Percentiles rank a stretch among this genome's conserved stretches.
phyloP scores from a whole-genome alignment of 2,113 vertebrate genomes.

The Peromyscus maniculatus region DNA sequence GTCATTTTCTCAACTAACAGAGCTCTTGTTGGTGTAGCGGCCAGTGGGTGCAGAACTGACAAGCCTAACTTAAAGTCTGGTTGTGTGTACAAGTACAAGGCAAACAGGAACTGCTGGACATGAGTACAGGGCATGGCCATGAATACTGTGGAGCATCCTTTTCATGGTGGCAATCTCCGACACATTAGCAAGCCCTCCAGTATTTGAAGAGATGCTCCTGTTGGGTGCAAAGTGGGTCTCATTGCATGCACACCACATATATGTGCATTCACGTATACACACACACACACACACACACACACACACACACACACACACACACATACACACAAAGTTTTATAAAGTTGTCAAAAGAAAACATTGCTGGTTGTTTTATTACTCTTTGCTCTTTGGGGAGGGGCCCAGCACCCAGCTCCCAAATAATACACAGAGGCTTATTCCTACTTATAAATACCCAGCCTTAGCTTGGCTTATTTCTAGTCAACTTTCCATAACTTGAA shows the following conservation, averaged over 20 bases:
- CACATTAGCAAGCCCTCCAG: slow-evolving; percentile 98
- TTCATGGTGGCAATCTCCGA: slow-evolving; percentile 99
- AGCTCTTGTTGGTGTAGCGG: slow-evolving; percentile 97
- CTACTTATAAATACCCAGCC: no score
- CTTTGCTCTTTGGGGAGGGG: no score
- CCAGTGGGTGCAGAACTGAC: slow-evolving; percentile 97
- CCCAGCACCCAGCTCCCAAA: no score
- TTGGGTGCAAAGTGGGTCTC: slow-evolving; percentile 98
- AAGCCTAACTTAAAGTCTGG: slow-evolving; percentile 99
- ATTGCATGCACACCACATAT: slow-evolving; percentile 80
- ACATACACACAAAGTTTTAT: background rate
- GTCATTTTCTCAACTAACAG: slow-evolving; percentile 97
- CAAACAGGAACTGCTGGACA: slow-evolving; percentile 98
- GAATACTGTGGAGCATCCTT: slow-evolving; percentile 93
- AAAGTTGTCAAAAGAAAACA: background rate
- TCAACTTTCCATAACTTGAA: no score
- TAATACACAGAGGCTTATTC: no score
- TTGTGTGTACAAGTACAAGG: slow-evolving; percentile 99
- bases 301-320: background rate
- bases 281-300: background rate
- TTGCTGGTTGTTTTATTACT: no score
- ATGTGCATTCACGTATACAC: background rate
- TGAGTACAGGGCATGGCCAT: slow-evolving; percentile 99
- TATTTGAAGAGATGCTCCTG: slow-evolving; percentile 97
- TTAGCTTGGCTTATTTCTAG: no score